phyloP scores from a whole-genome alignment of 2,888 invertebrate species.

The Aporophyla nigra region DNA sequence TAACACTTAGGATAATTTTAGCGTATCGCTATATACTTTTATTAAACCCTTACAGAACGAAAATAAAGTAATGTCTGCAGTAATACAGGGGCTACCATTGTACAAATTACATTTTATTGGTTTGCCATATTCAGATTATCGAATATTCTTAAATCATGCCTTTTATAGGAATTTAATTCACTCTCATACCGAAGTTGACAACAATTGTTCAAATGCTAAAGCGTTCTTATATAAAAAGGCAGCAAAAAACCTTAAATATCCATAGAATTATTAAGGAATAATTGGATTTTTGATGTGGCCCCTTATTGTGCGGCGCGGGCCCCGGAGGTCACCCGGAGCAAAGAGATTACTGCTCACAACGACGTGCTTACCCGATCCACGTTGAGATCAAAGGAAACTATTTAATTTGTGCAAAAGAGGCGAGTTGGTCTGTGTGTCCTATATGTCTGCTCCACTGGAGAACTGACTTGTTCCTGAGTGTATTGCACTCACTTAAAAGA shows the following conservation, averaged over 20 bases:
- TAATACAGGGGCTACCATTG: neutral
- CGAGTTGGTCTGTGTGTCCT: neutral
- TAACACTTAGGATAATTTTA: neutral
- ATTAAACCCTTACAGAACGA: neutral
- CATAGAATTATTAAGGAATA: constrained; percentile 66
- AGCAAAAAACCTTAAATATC: constrained; percentile 63
- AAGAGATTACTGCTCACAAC: constrained; percentile 34
- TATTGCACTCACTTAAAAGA: neutral
- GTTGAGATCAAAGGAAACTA: constrained; percentile 33
- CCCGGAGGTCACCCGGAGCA: constrained; percentile 23
- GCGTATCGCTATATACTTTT: neutral
- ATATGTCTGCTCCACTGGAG: neutral
- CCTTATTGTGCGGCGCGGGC: constrained; percentile 37
- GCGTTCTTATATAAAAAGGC: constrained; percentile 73
- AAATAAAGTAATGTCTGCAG: neutral
- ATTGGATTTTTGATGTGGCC: constrained; percentile 71
- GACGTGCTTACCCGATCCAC: constrained; percentile 25
- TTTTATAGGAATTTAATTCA: constrained; percentile 73
- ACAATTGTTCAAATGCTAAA: constrained; percentile 74
- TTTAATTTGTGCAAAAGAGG: constrained; percentile 49
- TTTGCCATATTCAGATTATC: constrained; percentile 8
- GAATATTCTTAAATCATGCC: constrained; percentile 17
- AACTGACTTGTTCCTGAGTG: constrained; percentile 3
- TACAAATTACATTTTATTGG: neutral
- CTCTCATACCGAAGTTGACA: constrained; percentile 68